phyloP scores from a whole-genome alignment of 2,113 vertebrate genomes.

The Baryphthengus martii region DNA sequence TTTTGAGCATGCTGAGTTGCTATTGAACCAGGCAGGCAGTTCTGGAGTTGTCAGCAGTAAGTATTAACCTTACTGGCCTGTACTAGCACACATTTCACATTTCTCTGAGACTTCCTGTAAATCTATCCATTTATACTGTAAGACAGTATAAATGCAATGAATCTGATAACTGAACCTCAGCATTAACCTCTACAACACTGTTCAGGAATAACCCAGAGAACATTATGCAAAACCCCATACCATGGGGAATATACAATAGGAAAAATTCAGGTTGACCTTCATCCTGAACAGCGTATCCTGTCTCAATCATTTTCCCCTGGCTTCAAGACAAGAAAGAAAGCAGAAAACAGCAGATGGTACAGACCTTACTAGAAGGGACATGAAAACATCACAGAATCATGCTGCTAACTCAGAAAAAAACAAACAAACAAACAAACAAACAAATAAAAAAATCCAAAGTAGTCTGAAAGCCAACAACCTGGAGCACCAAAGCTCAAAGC shows the following conservation, averaged over 20 bases:
- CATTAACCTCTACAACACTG: not conserved
- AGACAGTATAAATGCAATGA: not conserved
- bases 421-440: too few species aligned
- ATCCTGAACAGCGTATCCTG: not conserved
- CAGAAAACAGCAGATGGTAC: not conserved
- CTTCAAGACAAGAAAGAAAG: not conserved
- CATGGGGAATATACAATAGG: not conserved
- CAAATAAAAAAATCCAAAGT: not conserved
- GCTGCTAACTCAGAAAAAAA: not conserved
- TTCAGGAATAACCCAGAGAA: not conserved
- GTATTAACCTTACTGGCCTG: not conserved
- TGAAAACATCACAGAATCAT: not conserved
- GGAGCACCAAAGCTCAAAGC: not conserved
- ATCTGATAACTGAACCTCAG: not conserved
- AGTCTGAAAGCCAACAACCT: not conserved
- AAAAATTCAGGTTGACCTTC: not conserved
- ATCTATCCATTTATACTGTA: not conserved
- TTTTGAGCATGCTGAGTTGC: fast-evolving
- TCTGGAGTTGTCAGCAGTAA: not conserved
- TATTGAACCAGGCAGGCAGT: not conserved
- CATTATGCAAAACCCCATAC: not conserved
- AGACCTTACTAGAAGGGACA: not conserved
- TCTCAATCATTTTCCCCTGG: not conserved
- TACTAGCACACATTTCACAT: not conserved
- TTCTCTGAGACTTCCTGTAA: not conserved